Evolutionary conservation across 2,888 invertebrate species (phyloP), one percentile per base, ranked within the genome.

Genomic region (Philhelius pedissequus): DNA sequence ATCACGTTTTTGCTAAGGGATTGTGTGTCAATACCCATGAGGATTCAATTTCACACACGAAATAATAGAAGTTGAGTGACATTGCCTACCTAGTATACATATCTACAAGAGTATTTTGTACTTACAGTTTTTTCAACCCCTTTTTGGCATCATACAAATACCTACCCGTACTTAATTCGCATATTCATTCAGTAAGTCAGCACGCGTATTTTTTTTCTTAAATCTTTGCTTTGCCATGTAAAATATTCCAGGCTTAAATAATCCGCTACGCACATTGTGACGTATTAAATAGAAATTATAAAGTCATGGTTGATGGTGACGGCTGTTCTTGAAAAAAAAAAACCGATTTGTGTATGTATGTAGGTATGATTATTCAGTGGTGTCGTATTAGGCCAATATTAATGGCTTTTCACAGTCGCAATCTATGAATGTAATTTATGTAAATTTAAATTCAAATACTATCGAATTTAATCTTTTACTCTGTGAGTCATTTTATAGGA

Each of bases 371-470:
- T n/a, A 78, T 74, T 83, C 82, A 78, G 78, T 38, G 74, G 73
- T 78, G 82, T 83, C 82, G 78, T 40, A 83, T 83, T 83, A 83
- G 73, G 40, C 60, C 35, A 43, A 83, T 83, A 74, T 78, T 69
- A 78, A 83, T 74, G 82, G 69, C 73, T 69, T 83, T 64, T 64
- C 32, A n/a, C 56, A 25, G 54, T 48, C 32, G 48, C n/a, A n/a
- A n/a, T n/a, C n/a, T n/a, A n/a, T n/a, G n/a, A n/a, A 48, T 48
- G 54, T 48, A 68, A 79, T 66, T 62, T 62, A 76, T 76, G 66
- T n/a, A 58, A 71, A 81, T 70, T 70, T 64, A 27, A 32, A 35
- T 52, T 35, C 32, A n/a, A 48, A 62, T 62, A 45, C 62, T 48
- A 64, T 64, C 48, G 64, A 64, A 64, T 45, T 45, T 48, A 64